Evolutionary conservation across 1,140 invertebrate species (phyloP), one percentile per base, ranked within the genome.

Genomic region (Bombyx mandarina): DNA sequence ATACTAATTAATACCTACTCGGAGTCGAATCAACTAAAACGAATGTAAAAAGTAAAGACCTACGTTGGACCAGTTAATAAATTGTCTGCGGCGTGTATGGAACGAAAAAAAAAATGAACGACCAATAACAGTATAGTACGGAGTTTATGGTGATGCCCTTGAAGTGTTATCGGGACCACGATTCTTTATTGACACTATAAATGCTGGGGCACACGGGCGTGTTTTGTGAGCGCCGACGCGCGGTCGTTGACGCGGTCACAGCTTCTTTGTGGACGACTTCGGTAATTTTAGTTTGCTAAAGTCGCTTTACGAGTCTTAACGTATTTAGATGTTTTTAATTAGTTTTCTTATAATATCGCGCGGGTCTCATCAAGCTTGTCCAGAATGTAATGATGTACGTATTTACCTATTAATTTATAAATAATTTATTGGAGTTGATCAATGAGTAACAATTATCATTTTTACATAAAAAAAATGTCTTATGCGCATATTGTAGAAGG

Each of bases 101-200:
- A 67, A 54, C 63, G 60, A 48, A 55, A 65, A 73, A 75, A 75
- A 76, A 54, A 61, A 72, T 78, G 76, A 73, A 73, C 69, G 64
- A 73, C 77, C 79, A 82, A 79, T 84, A 82, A 84, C 79, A 80
- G 60, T 83, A 83, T 81, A 77, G 73, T 75, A 66, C 56, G 53
- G 71, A 62, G 76, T 79, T 83, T 83, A 83, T 81, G 77, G 67
- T 72, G 71, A 75, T 73, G 79, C 67, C 72, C 72, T 77, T 76
- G 73, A 68, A 69, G 57, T 61, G 67, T 71, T 74, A 79, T 73
- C 71, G 66, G 51, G 18, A 62, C 66, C 71, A 63, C 67, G 69
- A 72, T 72, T 73, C 71, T 77, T 79, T 77, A 77, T 79, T 69
- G 64, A 71, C 61, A 69, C 69, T 73, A 71, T 75, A 74, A 73